Base-by-base conservation (phyloP, 2,888 invertebrate genomes). In the Lasioglossum figueresi region DNA sequence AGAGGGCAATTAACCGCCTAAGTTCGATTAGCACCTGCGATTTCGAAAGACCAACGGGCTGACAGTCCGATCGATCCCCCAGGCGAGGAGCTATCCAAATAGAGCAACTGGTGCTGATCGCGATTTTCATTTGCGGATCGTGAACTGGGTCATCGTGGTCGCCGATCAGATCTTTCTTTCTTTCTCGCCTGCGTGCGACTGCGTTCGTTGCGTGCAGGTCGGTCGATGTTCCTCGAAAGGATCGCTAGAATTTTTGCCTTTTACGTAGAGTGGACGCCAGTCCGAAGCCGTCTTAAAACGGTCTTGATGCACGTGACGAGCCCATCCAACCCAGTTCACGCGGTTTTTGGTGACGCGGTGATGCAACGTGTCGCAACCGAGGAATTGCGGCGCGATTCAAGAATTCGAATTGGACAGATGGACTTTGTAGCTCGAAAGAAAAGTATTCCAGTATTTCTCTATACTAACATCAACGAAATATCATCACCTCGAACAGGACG, bases 291-390 rank as follows among this genome's bases (percentile, higher is more conserved):
- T 8, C 52, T 34, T 78, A 68, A 78, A 68, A 72, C 79, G 23
- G 31, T 79, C 71, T 72, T 12, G 68, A 71, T 66, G 66, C 77
- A 76, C 72, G 68, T 71, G 75, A 68, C 77, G 80, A 45, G 8
- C n/a, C 45, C 63, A 68, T 68, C 37, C 83, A 86, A 88, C 88
- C 88, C 83, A 84, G 59, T 85, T 88, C 80, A 59, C 66, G 74
- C 52, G 76, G 66, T 75, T 88, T 88, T 88, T 84, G 82, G 80
- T 75, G 34, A 77, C 52, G 23, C 83, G 76, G 72, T 84, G 87
- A 59, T 70, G 87, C 81, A 87, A 83, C 43, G 31, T 81, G 73
- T 77, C 70, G 81, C 83, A 82, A 82, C 27, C 45, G 31, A 48
- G 19, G 70, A 34, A 66, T 48, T 72, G 59, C 76, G 45, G 27